Conservation (phyloP, 2,888 invertebrate species). For the Fissipunctia ypsillon region DNA sequence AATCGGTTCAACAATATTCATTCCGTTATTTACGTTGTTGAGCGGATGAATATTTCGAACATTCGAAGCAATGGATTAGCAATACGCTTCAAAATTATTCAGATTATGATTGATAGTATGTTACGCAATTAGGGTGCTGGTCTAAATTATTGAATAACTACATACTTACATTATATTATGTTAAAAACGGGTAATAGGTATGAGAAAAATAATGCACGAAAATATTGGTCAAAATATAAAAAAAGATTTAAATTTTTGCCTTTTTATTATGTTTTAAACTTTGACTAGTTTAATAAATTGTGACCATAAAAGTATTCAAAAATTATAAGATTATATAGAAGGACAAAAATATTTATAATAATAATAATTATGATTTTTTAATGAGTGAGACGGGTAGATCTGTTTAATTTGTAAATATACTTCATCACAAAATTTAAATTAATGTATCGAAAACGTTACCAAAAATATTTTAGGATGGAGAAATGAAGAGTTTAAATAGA, state of each 20-base stretch:
- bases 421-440: conserved; percentile 33
- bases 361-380: conserved; percentile 53
- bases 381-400: conserved; percentile 28
- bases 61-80: too few relatives aligned
- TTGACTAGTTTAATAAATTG: conserved; percentile 32
- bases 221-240: conserved; percentile 4
- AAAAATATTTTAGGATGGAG: conserved; percentile 36
- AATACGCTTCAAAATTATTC: too few relatives aligned
- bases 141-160: conserved; percentile 14
- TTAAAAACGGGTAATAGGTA: neutral
- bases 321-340: conserved; percentile 30
- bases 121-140: too few relatives aligned
- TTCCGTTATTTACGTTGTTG: too few relatives aligned
- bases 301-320: conserved; percentile 57
- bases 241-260: neutral
- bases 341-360: conserved; percentile 33
- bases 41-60: too few relatives aligned
- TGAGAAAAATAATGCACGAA: neutral
- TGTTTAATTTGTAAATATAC: conserved; percentile 49
- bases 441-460: conserved; percentile 47
- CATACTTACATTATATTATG: neutral
- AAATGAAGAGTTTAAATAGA: conserved; percentile 26
- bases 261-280: conserved; percentile 19
- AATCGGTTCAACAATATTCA: too few relatives aligned
- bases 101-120: too few relatives aligned